These are phyloP conservation scores for Numida meleagris DNA, from an alignment of 2,113 vertebrate genomes.

Conservation along the genomic window DNA sequence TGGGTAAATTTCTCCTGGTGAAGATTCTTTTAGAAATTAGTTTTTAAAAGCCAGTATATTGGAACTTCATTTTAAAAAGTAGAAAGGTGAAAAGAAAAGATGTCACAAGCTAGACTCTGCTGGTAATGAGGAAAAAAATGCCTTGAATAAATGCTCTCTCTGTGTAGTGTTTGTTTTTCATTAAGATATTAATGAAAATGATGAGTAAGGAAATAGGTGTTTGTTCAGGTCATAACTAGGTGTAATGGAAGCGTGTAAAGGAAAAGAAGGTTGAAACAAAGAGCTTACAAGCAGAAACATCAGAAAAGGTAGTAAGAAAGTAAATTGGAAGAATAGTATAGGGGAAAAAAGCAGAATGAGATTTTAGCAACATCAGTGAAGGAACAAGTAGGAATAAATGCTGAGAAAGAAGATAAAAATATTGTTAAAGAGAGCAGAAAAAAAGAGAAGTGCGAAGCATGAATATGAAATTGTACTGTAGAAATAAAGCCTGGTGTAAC, in stretches of 20 bases:
- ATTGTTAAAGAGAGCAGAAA: neutral
- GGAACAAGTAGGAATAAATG: neutral
- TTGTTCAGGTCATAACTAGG: neutral
- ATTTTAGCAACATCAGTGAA: neutral
- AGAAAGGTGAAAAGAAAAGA: neutral
- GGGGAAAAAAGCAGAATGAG: neutral
- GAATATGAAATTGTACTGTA: neutral
- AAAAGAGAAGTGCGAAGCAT: neutral
- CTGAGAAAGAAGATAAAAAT: neutral
- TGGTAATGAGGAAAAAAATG: neutral
- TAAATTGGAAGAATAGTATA: neutral
- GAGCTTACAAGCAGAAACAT: neutral
- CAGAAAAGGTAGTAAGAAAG: neutral
- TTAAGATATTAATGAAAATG: neutral
- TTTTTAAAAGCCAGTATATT: neutral
- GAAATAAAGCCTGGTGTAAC: neutral
- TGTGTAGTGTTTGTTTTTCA: neutral
- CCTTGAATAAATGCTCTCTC: neutral
- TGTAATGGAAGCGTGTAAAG: neutral
- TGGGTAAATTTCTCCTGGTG: neutral
- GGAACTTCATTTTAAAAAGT: neutral
- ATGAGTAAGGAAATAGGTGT: neutral
- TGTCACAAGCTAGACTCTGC: neutral
- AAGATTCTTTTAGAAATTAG: neutral
- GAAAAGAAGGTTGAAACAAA: neutral